These are phyloP conservation scores for Idaea straminata DNA, from an alignment of 2,888 invertebrate genomes.

Conservation along the genomic window DNA sequence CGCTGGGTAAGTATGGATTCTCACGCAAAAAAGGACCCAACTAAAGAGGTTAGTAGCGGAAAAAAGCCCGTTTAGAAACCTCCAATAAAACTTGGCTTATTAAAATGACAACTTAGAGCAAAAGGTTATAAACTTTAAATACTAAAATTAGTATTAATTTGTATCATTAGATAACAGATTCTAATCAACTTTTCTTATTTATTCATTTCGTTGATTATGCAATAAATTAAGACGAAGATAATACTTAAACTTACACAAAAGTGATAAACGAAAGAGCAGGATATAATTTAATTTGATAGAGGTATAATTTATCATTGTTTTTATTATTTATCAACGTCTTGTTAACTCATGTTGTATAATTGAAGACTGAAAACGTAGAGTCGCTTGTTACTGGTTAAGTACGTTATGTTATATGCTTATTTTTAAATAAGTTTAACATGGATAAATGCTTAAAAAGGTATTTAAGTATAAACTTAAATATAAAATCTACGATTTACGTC, in stretches of 20 bases:
- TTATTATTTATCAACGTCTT: neutral
- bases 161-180: too few species aligned
- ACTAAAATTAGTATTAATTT: too few species aligned
- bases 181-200: neutral
- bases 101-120: too few species aligned
- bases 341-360: neutral
- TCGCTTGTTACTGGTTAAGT: neutral
- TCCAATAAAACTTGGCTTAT: too few species aligned
- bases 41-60: too few species aligned
- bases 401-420: neutral
- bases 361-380: neutral
- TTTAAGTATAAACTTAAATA: neutral
- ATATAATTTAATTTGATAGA: neutral
- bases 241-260: neutral
- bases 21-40: too few species aligned
- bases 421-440: neutral
- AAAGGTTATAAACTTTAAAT: too few species aligned
- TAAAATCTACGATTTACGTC: too few species aligned
- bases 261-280: slow-evolving; percentile 3
- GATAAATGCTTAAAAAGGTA: neutral
- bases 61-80: too few species aligned
- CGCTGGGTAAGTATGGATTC: too few species aligned
- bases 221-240: neutral
- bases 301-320: neutral
- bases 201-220: neutral